phyloP scores from a whole-genome alignment of 2,113 vertebrate genomes.

The Struthio camelus region DNA sequence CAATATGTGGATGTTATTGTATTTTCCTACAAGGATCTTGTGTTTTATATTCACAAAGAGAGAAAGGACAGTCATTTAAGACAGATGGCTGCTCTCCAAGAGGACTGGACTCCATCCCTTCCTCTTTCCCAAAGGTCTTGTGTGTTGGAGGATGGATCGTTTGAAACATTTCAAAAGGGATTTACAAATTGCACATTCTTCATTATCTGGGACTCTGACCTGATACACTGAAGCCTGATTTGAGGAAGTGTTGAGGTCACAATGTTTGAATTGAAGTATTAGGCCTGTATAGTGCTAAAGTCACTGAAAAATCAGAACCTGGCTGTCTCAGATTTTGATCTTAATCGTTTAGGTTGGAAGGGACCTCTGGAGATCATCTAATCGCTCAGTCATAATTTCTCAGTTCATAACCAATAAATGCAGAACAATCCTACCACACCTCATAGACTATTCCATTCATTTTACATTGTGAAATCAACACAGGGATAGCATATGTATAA shows the following conservation, averaged over 20 bases:
- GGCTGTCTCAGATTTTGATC: background rate
- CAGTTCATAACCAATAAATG: background rate
- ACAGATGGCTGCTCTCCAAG: background rate
- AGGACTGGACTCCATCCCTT: background rate
- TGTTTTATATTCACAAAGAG: background rate
- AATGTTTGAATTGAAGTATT: background rate
- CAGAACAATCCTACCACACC: background rate
- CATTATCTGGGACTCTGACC: background rate
- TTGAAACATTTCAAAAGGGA: background rate
- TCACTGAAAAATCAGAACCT: background rate
- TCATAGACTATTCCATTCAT: background rate
- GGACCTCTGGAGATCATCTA: too few relatives aligned
- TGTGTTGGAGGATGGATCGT: background rate
- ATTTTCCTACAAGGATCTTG: background rate
- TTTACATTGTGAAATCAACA: background rate
- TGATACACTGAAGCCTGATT: background rate
- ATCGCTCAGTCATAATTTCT: background rate
- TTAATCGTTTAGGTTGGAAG: background rate
- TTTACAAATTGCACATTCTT: background rate
- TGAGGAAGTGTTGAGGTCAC: background rate
- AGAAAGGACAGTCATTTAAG: background rate
- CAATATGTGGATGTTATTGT: background rate
- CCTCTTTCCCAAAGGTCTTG: background rate
- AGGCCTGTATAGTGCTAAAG: background rate
- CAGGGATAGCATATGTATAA: background rate